These are phyloP conservation scores for Mustela lutreola DNA, from an alignment of 2,113 vertebrate genomes.

Conservation along the genomic window DNA sequence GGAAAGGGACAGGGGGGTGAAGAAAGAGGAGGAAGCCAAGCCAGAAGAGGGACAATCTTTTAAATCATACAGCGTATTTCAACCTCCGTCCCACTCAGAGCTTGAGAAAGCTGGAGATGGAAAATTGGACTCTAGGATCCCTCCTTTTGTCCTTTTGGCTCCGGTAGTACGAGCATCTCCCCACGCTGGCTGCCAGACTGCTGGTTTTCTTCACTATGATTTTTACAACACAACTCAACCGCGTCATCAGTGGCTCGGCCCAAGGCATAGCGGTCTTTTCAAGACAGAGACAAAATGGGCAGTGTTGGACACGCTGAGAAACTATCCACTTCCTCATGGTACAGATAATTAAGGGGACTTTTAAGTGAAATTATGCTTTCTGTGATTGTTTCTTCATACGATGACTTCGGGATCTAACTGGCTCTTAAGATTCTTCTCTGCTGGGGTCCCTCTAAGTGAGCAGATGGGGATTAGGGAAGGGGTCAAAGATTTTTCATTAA, in stretches of 20 bases:
- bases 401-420: neutral
- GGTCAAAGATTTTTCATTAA: neutral
- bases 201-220: neutral
- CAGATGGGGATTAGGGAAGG: neutral
- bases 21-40: neutral
- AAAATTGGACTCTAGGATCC: neutral
- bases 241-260: neutral
- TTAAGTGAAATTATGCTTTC: neutral
- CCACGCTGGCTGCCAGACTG: neutral
- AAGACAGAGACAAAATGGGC: neutral
- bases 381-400: neutral
- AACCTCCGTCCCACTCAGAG: neutral
- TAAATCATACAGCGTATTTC: neutral
- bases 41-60: neutral
- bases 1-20: neutral
- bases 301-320: neutral
- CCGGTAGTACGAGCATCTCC: fast-evolving
- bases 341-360: neutral
- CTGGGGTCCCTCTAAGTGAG: neutral
- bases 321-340: fast-evolving
- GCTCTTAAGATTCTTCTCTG: neutral
- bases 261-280: neutral
- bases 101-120: neutral
- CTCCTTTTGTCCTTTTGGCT: neutral
- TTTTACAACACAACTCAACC: neutral